A percentile compares a stretch with the other conserved stretches of the same genome.
Conservation (phyloP, 2,888 invertebrate species). For the Ligdia adustata region DNA sequence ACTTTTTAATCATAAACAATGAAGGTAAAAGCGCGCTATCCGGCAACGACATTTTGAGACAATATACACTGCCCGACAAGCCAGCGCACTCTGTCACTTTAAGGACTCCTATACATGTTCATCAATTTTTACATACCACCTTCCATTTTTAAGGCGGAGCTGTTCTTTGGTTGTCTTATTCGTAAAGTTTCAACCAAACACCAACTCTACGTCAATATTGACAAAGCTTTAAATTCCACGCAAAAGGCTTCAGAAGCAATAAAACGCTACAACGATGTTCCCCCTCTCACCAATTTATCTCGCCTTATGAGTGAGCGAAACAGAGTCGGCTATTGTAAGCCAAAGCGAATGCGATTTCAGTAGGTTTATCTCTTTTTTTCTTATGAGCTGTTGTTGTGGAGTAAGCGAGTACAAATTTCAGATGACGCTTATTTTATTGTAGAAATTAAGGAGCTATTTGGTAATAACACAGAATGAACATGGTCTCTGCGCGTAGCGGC, state of each 20-base stretch:
- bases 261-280: conserved; percentile 63
- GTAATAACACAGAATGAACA: conserved; percentile 79
- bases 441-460: conserved; percentile 78
- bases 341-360: conserved; percentile 37
- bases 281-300: conserved; percentile 60
- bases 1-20: conserved; percentile 82
- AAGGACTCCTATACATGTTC: conserved; percentile 84
- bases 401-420: conserved; percentile 55
- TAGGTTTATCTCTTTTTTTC: conserved; percentile 52
- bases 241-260: conserved; percentile 45
- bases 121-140: conserved; percentile 85
- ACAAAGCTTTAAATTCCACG: conserved; percentile 39
- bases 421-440: conserved; percentile 51
- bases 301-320: conserved; percentile 63
- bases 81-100: conserved; percentile 83
- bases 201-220: not conserved
- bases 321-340: conserved; percentile 45
- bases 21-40: conserved; percentile 63
- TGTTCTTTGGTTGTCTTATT: conserved; percentile 70
- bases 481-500: conserved; percentile 75
- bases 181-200: conserved; percentile 32
- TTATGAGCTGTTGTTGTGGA: conserved; percentile 43
- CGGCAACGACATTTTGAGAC: conserved; percentile 80
- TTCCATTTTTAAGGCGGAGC: conserved; percentile 85
- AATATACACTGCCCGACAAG: conserved; percentile 82